Base-by-base conservation (phyloP, 2,888 invertebrate species). In the Meteorus cinctellus region DNA sequence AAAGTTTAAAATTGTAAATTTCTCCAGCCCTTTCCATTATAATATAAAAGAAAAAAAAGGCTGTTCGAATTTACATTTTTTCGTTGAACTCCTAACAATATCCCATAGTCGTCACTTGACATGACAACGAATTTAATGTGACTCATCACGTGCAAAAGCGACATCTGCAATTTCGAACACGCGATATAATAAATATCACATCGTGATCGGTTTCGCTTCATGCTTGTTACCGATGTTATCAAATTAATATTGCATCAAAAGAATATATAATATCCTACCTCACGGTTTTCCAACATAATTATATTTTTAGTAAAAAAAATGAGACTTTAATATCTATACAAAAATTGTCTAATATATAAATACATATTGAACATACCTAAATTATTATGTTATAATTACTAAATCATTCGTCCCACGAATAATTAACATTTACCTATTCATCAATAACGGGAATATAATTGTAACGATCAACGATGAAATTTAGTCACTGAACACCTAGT, bases 271-370 rank as follows among this genome's bases (percentile, higher is more conserved):
- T 69, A 69, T 24, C 31, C 31, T 34, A 34, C 65, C 70, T 75
- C 59, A 75, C 70, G 72, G 66, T 76, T 19, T 24, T 62, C 51
- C 45, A 76, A 31, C 41, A 51, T 65, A 75, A 75, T 75, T 41
- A 75, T 71, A 48, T 51, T 31, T 10, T 41, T 16, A 27, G 16
- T 19, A 34, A 34, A 69, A 55, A 69, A 34, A 31, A 69, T 55
- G 59, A 24, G 34, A 55, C 55, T 69, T 69, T 55, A 51, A 69
- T 69, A 19, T 34, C 19, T 31, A 69, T 31, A 31, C 31, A 34
- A 59, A 29, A 59, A 16, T 55, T 55, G 19, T 6, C 55, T 16
- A n/a, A 45, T 48, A 55, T 51, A 29, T 31, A 31, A 45, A 67
- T 31, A 51, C 51, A 31, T 14, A 45, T 12, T 41, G 8, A 41